Base-by-base conservation (phyloP, 2,113 vertebrate genomes). In the Orthonyx spaldingii region DNA sequence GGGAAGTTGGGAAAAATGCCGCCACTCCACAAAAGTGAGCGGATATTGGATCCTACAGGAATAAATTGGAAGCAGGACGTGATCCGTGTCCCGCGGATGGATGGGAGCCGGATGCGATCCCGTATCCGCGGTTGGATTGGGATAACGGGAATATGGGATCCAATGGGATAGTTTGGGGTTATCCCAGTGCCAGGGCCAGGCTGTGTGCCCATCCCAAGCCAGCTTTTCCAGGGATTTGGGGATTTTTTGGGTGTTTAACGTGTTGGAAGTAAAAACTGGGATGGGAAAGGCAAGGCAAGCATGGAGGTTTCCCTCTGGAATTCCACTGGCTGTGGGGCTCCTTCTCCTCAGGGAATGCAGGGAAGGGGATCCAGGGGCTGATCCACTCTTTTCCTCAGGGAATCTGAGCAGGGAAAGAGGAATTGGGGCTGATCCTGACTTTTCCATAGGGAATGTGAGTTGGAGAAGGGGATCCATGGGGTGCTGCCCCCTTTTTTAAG, bases 1-100 rank as follows among this genome's bases (percentile, higher is more conserved):
- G 3, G 78, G 89, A 94, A 97, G 71, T 97, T 96, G 37, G 8
- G 63, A 69, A 93, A 97, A 97, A 96, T 26, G 82, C 97, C 89
- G 96, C 91, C 84, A 71, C 91, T 91, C 89, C 83, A 92, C 96
- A 93, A 92, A 91, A 96, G 92, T 84, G 18, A 64, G 64, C 39
- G 59, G 64, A 68, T 88, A 1, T 35, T 7, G 41, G 71, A 88
- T 74, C 47, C 74, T 37, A 66, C 4, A 6, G 79, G 41, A 17
- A 93, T 72, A 68, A 71, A 66, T 6, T 63, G 37, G 80, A 47
- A 75, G 66, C 9, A 3, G 50, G 18, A 19, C 3, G 5, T 22
- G 76, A 41, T 39, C 41, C 1, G 0, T 14, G 22, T 22, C 39
- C 49, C 37, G 28, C 0, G 7, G 22, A 5, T 33, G 47, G 30